Evolutionary conservation across 2,797 vertebrate genomes (phyloP).

Genomic region (Gymnothorax reevesii): DNA sequence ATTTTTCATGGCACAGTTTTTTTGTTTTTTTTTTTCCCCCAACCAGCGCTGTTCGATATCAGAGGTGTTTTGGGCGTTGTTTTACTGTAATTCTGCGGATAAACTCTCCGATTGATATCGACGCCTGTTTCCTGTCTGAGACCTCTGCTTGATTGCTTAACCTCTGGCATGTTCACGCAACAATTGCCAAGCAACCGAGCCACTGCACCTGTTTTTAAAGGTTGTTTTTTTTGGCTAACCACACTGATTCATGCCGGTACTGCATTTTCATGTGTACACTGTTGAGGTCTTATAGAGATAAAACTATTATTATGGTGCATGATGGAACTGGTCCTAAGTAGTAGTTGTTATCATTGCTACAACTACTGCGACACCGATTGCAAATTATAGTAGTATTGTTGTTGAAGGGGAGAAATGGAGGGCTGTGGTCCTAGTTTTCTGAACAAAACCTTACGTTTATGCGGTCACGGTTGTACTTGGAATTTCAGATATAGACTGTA

Average conservation of each 20-base stretch:
- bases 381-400: too few species aligned
- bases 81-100: not conserved
- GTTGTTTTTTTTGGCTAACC: not conserved
- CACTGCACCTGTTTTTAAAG: not conserved
- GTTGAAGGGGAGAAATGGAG: too few species aligned
- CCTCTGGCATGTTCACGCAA: not conserved
- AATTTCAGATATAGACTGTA: too few species aligned
- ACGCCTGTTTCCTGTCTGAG: not conserved
- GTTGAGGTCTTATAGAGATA: too few species aligned
- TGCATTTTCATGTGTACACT: too few species aligned
- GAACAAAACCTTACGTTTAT: too few species aligned
- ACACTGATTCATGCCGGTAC: not conserved
- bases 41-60: not conserved
- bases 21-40: not conserved
- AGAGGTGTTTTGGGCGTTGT: not conserved
- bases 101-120: not conserved
- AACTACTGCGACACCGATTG: too few species aligned
- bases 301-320: too few species aligned
- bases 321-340: too few species aligned
- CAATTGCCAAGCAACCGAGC: not conserved
- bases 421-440: too few species aligned
- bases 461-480: too few species aligned
- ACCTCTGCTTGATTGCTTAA: not conserved
- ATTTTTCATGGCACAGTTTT: not conserved
- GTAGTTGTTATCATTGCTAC: too few species aligned